Percentiles rank a stretch among this genome's conserved stretches.
These are phyloP conservation scores for Microdon myrmicae DNA, from an alignment of 2,888 invertebrate species.

Conservation along the genomic window DNA sequence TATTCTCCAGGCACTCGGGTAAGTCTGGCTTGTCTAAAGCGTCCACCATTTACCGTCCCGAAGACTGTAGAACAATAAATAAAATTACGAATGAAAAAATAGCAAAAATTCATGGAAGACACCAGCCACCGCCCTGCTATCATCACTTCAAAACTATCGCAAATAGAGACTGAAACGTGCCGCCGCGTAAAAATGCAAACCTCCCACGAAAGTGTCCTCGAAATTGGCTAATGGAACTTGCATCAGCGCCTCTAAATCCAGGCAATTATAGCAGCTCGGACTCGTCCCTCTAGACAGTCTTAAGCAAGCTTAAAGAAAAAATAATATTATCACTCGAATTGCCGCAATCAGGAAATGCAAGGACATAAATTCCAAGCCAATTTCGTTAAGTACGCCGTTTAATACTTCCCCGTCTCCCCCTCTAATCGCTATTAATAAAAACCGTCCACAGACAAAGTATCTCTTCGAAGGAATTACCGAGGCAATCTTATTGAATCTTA, in stretches of 20 bases:
- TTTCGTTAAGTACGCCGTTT: slow-evolving; percentile 32
- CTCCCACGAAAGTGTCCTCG: slow-evolving; percentile 18
- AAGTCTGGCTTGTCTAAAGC: slow-evolving; percentile 1
- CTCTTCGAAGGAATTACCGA: slow-evolving; percentile 36
- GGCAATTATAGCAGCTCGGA: slow-evolving; percentile 31
- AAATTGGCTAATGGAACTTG: slow-evolving; percentile 35
- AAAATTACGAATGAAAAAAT: slow-evolving; percentile 31
- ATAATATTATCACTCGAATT: slow-evolving; percentile 17
- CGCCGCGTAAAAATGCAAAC: slow-evolving; percentile 36
- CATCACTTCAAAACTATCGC: slow-evolving; percentile 23
- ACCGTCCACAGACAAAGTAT: slow-evolving; percentile 43
- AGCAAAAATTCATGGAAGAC: neutral
- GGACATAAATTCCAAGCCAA: slow-evolving; percentile 23
- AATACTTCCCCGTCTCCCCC: slow-evolving; percentile 27
- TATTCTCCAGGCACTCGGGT: slow-evolving; percentile 11
- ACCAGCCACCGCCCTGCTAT: neutral
- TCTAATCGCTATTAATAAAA: slow-evolving; percentile 50
- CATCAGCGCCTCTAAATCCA: slow-evolving; percentile 1
- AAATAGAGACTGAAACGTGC: slow-evolving; percentile 36
- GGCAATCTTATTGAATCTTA: slow-evolving; percentile 60
- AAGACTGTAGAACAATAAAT: slow-evolving; percentile 18
- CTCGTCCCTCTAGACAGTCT: slow-evolving; percentile 21
- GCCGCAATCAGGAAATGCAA: slow-evolving; percentile 5
- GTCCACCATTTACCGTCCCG: slow-evolving; percentile 23
- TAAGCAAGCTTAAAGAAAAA: slow-evolving; percentile 20